These are phyloP conservation scores for Amphipyra tragopoginis DNA, from an alignment of 2,888 invertebrate species.

Conservation along the genomic window DNA sequence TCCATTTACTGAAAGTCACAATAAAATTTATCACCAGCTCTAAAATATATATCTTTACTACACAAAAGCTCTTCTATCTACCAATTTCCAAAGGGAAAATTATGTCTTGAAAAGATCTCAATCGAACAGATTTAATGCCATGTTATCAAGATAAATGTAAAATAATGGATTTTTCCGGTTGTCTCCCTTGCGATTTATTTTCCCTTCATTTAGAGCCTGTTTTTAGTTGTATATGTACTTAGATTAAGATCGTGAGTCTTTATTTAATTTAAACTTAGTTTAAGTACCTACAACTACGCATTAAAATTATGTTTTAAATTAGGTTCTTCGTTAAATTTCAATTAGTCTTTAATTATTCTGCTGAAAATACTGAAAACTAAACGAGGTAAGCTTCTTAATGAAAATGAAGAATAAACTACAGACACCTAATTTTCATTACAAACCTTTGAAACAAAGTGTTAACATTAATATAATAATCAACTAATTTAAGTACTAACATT, in stretches of 20 bases:
- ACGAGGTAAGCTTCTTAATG: not conserved
- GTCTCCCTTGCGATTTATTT: slow-evolving; percentile 39
- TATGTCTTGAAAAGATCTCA: slow-evolving; percentile 55
- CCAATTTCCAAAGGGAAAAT: slow-evolving; percentile 55
- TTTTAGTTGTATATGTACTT: slow-evolving; percentile 17
- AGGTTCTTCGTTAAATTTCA: no score
- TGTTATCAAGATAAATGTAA: slow-evolving; percentile 57
- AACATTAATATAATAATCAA: no score
- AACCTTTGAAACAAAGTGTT: no score
- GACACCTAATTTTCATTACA: no score
- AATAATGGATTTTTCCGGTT: slow-evolving; percentile 55
- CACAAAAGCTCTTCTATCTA: slow-evolving; percentile 43
- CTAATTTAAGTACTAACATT: no score
- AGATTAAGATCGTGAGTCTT: slow-evolving; percentile 16
- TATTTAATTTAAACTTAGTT: slow-evolving; percentile 1
- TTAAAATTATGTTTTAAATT: no score
- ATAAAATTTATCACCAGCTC: slow-evolving; percentile 45
- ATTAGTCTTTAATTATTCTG: no score
- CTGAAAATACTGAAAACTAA: no score
- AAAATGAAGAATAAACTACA: not conserved
- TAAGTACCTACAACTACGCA: no score
- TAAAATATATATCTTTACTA: slow-evolving; percentile 48
- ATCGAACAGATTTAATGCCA: slow-evolving; percentile 59
- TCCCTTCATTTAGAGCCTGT: slow-evolving; percentile 30
- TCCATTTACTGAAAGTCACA: slow-evolving; percentile 24